Percentiles rank a stretch among this genome's conserved stretches.
Evolutionary conservation across 1,140 invertebrate genomes (phyloP).

Genomic region (Cherax quadricarinatus): DNA sequence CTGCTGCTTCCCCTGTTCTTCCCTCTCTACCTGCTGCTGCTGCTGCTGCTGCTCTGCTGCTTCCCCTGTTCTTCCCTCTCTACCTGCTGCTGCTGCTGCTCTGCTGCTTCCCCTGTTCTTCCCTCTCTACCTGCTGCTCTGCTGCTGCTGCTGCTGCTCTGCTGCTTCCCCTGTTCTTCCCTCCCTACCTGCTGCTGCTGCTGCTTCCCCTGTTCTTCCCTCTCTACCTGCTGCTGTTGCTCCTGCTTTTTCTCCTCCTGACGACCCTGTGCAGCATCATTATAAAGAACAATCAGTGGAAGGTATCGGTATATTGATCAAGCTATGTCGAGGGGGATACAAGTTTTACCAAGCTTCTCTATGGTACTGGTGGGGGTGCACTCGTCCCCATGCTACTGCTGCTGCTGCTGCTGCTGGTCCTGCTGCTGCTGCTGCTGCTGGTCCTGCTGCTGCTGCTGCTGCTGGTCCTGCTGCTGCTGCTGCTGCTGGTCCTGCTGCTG

Average conservation of each 20-base stretch:
- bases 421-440: no score
- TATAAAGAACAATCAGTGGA: background rate
- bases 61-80: no score
- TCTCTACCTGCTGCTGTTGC: background rate
- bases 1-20: no score
- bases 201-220: background rate
- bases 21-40: no score
- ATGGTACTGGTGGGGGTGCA: no score
- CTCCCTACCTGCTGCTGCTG: background rate
- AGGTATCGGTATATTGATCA: constrained; percentile 7
- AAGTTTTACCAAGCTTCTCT: background rate
- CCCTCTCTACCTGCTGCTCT: background rate
- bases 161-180: background rate
- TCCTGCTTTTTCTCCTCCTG: background rate
- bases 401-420: no score
- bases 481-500: no score
- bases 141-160: background rate
- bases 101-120: background rate
- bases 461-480: no score
- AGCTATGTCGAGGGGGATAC: background rate
- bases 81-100: no score
- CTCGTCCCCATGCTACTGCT: no score
- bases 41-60: no score
- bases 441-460: no score
- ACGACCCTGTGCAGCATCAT: background rate